phyloP scores from a whole-genome alignment of 2,888 invertebrate genomes.

The Heteropelma amictum region DNA sequence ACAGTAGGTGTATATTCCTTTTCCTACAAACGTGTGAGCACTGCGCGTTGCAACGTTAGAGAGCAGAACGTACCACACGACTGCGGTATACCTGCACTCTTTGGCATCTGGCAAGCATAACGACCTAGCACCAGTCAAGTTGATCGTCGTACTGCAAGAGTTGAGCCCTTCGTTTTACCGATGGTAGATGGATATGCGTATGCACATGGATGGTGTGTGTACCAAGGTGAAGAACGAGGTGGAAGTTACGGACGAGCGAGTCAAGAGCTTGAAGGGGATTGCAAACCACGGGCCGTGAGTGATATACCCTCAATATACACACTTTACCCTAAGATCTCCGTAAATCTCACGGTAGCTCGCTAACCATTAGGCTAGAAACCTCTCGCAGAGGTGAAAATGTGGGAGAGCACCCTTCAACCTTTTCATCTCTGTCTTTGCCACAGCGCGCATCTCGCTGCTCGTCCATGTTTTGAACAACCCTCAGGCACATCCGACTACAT shows the following conservation, averaged over 20 bases:
- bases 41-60: constrained; percentile 1
- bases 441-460: neutral
- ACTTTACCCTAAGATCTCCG: constrained; percentile 73
- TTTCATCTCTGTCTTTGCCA: neutral
- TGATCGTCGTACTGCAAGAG: neutral
- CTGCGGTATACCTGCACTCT: neutral
- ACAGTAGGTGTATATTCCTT: neutral
- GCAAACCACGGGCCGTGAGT: constrained; percentile 72
- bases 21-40: neutral
- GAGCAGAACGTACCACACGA: neutral
- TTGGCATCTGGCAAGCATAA: neutral
- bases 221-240: constrained; percentile 15
- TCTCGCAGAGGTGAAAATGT: constrained; percentile 15
- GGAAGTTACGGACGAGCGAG: constrained; percentile 35
- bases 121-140: neutral
- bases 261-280: constrained; percentile 51
- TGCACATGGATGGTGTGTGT: no score
- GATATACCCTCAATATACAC: constrained; percentile 75
- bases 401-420: constrained; percentile 8
- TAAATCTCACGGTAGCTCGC: constrained; percentile 70
- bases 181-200: neutral
- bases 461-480: neutral
- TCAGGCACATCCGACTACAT: constrained; percentile 55
- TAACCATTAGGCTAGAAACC: constrained; percentile 39
- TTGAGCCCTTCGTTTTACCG: neutral